Evolutionary conservation across 2,113 vertebrate species (phyloP).

Genomic region (Sturnus vulgaris): DNA sequence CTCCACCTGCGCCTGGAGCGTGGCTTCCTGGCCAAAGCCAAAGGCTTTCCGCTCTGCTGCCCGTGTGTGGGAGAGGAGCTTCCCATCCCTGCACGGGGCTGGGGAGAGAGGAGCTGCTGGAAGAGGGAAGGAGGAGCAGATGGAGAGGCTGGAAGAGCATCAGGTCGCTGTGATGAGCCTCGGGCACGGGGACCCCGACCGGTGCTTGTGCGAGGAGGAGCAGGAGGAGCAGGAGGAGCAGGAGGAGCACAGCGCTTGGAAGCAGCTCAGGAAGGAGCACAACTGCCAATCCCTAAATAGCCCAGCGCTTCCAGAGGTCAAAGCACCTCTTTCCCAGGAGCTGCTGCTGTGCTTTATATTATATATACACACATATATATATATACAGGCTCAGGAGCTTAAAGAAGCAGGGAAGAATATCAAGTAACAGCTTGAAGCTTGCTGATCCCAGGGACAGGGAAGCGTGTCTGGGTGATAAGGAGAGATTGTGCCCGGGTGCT

Average conservation of each 20-base stretch:
- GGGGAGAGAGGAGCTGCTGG: not conserved
- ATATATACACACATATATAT: not conserved
- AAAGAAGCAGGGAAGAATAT: not conserved
- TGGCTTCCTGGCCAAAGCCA: not conserved
- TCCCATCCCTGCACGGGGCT: accelerated
- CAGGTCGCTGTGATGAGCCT: not conserved
- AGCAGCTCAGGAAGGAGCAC: not conserved
- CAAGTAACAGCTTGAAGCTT: not conserved
- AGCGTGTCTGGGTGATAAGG: slow-evolving; percentile 58
- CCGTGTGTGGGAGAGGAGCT: not conserved
- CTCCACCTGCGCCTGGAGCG: not conserved
- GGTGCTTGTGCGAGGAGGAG: accelerated
- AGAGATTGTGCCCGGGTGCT: slow-evolving; percentile 58
- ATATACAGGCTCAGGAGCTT: not conserved
- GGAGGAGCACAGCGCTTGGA: not conserved
- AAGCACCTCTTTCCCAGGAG: not conserved
- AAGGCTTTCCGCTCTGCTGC: not conserved
- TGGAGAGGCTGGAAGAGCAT: slow-evolving; percentile 31
- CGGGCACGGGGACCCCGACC: accelerated
- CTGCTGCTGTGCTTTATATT: not conserved
- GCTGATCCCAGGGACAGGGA: slow-evolving; percentile 10
- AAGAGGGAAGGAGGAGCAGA: slow-evolving; percentile 11
- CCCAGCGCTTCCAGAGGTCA: not conserved
- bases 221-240: too few relatives aligned
- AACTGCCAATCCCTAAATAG: not conserved